These are phyloP conservation scores for Cinclus mexicanus DNA, from an alignment of 2,113 vertebrate species.

Conservation along the genomic window DNA sequence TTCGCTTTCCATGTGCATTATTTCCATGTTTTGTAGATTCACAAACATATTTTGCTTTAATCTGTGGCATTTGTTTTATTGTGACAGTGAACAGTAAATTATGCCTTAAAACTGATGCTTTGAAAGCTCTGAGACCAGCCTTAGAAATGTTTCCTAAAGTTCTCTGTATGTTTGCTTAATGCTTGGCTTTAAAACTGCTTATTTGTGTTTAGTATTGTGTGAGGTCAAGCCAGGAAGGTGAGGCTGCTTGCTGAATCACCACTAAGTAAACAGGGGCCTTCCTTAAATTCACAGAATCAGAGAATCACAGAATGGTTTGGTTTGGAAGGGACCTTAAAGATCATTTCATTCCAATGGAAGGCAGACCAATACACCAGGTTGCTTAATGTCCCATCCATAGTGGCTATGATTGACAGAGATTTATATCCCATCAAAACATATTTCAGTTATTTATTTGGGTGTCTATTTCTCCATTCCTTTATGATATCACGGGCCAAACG, in stretches of 20 bases:
- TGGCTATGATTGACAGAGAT: not conserved
- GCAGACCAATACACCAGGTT: not conserved
- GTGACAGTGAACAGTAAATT: not conserved
- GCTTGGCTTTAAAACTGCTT: not conserved
- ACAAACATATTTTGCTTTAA: not conserved
- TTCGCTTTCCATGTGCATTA: not conserved
- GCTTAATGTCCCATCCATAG: not conserved
- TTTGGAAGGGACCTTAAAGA: not conserved
- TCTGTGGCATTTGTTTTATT: not conserved
- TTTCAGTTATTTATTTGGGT: not conserved
- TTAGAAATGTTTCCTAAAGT: not conserved
- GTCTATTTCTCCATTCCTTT: not conserved
- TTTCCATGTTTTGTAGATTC: not conserved
- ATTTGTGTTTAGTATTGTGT: not conserved
- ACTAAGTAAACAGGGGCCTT: not conserved
- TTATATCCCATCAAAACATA: not conserved
- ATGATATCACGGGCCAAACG: not conserved
- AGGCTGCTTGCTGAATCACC: not conserved
- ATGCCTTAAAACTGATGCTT: not conserved
- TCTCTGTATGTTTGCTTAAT: not conserved
- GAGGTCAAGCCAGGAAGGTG: not conserved
- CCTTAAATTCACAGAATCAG: not conserved
- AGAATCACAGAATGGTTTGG: not conserved
- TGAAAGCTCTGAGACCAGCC: not conserved
- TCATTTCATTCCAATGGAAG: not conserved